These are phyloP conservation scores for Kryptolebias ocellatus DNA, from an alignment of 2,797 vertebrate species.

Conservation along the genomic window DNA sequence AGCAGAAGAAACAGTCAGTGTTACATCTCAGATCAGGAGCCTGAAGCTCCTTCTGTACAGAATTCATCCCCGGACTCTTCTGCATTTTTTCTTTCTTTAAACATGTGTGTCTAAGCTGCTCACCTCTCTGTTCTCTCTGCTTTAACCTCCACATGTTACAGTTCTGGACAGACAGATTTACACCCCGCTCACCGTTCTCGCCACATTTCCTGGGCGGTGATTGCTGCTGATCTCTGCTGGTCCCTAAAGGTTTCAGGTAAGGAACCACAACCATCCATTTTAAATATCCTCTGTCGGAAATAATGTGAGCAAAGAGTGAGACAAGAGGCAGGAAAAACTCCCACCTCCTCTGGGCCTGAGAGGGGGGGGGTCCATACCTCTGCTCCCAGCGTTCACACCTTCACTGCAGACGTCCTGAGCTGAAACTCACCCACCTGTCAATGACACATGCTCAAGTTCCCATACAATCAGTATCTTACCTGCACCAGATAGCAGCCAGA, in stretches of 20 bases:
- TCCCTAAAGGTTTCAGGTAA: constrained; percentile 68
- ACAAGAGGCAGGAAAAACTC: constrained; percentile 46
- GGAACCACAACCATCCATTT: constrained; percentile 24
- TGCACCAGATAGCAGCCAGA: too few relatives aligned
- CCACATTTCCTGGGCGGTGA: constrained; percentile 82
- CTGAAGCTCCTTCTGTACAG: constrained; percentile 80
- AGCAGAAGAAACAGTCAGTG: constrained; percentile 28
- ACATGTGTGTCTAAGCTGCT: constrained; percentile 90
- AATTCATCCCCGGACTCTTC: constrained; percentile 83
- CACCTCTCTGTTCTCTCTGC: constrained; percentile 5
- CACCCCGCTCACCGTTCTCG: constrained; percentile 72
- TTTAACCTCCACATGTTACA: constrained; percentile 76
- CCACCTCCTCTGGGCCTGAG: constrained; percentile 60
- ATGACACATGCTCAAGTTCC: not conserved
- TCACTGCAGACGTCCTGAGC: not conserved
- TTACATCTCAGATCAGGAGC: not conserved
- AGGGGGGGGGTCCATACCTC: constrained; percentile 27
- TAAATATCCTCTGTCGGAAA: constrained; percentile 34
- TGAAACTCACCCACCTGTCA: not conserved
- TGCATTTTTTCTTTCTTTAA: constrained; percentile 65
- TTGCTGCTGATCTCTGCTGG: constrained; percentile 83
- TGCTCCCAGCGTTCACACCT: constrained; percentile 11
- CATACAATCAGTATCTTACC: too few relatives aligned
- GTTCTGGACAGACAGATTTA: constrained; percentile 87
- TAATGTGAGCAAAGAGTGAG: constrained; percentile 32